Evolutionary conservation across 2,113 vertebrate species (phyloP).

Genomic region (Haemorhous mexicanus): DNA sequence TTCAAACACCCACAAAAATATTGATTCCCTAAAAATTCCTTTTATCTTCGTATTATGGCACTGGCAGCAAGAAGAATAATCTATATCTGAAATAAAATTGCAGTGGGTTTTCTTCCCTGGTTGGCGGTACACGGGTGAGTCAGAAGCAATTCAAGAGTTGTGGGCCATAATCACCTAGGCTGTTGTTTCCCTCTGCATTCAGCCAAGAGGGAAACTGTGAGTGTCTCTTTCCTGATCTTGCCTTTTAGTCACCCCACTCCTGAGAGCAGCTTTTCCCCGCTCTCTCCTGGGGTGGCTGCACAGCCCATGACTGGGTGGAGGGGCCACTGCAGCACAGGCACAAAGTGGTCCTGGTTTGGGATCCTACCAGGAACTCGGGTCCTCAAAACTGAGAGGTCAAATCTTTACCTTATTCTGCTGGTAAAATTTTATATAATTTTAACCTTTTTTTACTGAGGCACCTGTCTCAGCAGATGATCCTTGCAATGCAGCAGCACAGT

Average conservation of each 20-base stretch:
- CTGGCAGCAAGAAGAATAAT: neutral
- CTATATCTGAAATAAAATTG: neutral
- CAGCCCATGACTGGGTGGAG: neutral
- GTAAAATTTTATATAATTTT: neutral
- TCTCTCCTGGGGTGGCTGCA: fast-evolving
- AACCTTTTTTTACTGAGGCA: neutral
- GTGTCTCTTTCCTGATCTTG: neutral
- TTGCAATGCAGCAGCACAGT: neutral
- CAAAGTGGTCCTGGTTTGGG: neutral
- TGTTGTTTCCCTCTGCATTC: neutral
- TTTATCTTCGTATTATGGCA: neutral
- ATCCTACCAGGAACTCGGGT: neutral
- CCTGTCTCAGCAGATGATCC: fast-evolving
- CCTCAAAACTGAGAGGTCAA: neutral
- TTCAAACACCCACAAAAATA: neutral
- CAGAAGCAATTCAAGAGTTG: neutral
- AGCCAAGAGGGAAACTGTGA: neutral
- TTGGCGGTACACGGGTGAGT: neutral
- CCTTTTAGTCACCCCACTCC: neutral
- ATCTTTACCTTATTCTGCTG: neutral
- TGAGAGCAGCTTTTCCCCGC: neutral
- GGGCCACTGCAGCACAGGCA: neutral
- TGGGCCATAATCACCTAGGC: neutral
- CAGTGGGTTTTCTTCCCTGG: neutral
- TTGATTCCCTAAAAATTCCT: neutral